These are phyloP conservation scores for Cyclina sinensis DNA, from an alignment of 1,140 invertebrate genomes.

Conservation along the genomic window DNA sequence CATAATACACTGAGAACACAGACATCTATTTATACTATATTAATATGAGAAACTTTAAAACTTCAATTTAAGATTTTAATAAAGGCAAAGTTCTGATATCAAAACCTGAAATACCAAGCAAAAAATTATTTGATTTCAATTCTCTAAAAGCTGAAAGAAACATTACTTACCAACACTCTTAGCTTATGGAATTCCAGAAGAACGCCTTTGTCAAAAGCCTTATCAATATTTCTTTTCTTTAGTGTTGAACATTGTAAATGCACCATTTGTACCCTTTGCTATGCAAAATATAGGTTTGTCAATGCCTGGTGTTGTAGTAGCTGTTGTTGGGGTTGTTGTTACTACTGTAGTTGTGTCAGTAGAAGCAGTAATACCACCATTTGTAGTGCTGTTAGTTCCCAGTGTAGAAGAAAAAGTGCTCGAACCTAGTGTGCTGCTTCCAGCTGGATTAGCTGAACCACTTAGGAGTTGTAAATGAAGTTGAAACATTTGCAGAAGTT, in stretches of 20 bases:
- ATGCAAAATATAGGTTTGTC: slow-evolving; percentile 10
- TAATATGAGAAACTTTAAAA: too few species aligned
- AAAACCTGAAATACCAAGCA: too few species aligned
- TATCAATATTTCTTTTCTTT: slow-evolving; percentile 35
- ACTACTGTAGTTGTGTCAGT: not conserved
- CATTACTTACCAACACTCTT: slow-evolving; percentile 56
- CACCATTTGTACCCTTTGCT: slow-evolving; percentile 34
- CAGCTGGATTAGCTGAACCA: not conserved
- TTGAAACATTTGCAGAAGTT: not conserved
- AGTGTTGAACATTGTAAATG: slow-evolving; percentile 52
- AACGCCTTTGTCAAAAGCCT: slow-evolving; percentile 42
- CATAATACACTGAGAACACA: too few species aligned
- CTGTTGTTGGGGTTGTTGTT: not conserved
- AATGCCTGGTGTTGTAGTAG: slow-evolving; percentile 5
- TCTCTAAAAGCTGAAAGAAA: too few species aligned
- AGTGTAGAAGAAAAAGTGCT: not conserved
- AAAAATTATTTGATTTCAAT: too few species aligned
- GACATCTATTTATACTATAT: too few species aligned
- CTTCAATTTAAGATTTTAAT: too few species aligned
- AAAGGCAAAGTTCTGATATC: too few species aligned
- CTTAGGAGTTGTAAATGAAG: too few species aligned
- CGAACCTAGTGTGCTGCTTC: too few species aligned
- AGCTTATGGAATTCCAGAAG: slow-evolving; percentile 49
- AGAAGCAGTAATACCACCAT: not conserved
- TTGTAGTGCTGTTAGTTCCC: not conserved